Evolutionary conservation across 1,140 invertebrate genomes (phyloP).

Genomic region (Cyrtorhinus lividipennis): DNA sequence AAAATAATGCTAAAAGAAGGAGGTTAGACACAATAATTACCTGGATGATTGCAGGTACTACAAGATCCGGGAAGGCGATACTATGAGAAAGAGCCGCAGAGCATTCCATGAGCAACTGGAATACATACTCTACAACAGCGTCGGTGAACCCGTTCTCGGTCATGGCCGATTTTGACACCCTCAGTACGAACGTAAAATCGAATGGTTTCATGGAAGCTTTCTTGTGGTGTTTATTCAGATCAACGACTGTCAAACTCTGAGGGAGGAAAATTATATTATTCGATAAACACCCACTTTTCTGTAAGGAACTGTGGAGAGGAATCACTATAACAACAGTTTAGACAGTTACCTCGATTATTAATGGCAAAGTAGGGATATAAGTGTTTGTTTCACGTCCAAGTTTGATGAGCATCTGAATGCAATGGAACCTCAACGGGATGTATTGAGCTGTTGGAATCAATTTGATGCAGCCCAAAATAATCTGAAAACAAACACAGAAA

Average conservation of each 20-base stretch:
- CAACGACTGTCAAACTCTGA: slow-evolving; percentile 48
- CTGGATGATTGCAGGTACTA: slow-evolving; percentile 56
- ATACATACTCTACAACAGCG: slow-evolving; percentile 64
- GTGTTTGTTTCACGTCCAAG: slow-evolving; percentile 62
- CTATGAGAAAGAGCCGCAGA: slow-evolving; percentile 54
- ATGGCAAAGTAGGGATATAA: slow-evolving; percentile 83
- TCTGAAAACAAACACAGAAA: no score
- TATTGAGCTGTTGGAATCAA: slow-evolving; percentile 79
- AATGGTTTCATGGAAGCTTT: slow-evolving; percentile 71
- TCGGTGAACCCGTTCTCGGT: slow-evolving; percentile 79
- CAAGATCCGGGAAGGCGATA: slow-evolving; percentile 74
- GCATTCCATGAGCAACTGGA: slow-evolving; percentile 60
- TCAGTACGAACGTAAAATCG: slow-evolving; percentile 66
- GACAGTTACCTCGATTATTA: slow-evolving; percentile 47
- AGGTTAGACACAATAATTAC: no score
- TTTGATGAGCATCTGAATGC: slow-evolving; percentile 65
- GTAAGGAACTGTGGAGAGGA: background rate
- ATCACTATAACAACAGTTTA: background rate
- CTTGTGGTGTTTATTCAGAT: slow-evolving; percentile 74
- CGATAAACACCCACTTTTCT: slow-evolving; percentile 19
- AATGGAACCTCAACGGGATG: slow-evolving; percentile 87
- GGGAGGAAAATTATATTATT: slow-evolving; percentile 19
- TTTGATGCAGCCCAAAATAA: slow-evolving; percentile 60
- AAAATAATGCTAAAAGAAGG: no score
- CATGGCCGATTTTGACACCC: slow-evolving; percentile 69